Evolutionary conservation across 2,797 vertebrate species (phyloP).

Genomic region (Lycodopsis pacificus): DNA sequence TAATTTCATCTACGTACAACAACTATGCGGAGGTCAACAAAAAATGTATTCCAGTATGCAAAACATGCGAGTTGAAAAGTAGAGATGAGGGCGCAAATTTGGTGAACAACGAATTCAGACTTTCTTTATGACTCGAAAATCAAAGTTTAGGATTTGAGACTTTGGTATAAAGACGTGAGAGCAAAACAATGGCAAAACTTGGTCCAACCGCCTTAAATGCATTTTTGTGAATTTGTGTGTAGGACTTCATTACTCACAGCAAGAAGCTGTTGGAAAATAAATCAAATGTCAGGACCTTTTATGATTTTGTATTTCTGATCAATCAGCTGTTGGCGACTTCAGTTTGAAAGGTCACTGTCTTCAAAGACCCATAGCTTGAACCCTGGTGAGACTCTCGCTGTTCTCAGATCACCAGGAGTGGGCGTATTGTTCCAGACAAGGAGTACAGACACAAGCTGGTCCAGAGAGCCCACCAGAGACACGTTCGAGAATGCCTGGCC

Average conservation of each 20-base stretch:
- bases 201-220: neutral
- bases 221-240: neutral
- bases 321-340: neutral
- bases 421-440: slow-evolving; percentile 93
- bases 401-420: slow-evolving; percentile 91
- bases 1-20: no score
- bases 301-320: neutral
- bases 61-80: no score
- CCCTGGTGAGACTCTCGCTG: neutral
- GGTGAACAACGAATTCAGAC: neutral
- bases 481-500: slow-evolving; percentile 88
- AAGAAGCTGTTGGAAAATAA: neutral
- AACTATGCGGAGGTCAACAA: no score
- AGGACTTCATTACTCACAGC: neutral
- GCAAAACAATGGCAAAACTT: neutral
- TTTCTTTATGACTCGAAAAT: neutral
- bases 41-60: no score
- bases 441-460: slow-evolving; percentile 89
- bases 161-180: neutral
- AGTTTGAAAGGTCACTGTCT: neutral
- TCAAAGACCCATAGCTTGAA: neutral
- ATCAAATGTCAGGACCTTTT: neutral
- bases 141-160: neutral
- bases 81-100: neutral
- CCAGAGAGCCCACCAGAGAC: slow-evolving; percentile 88